Evolutionary conservation across 2,797 vertebrate species (phyloP).

Genomic region (Argya squamiceps): DNA sequence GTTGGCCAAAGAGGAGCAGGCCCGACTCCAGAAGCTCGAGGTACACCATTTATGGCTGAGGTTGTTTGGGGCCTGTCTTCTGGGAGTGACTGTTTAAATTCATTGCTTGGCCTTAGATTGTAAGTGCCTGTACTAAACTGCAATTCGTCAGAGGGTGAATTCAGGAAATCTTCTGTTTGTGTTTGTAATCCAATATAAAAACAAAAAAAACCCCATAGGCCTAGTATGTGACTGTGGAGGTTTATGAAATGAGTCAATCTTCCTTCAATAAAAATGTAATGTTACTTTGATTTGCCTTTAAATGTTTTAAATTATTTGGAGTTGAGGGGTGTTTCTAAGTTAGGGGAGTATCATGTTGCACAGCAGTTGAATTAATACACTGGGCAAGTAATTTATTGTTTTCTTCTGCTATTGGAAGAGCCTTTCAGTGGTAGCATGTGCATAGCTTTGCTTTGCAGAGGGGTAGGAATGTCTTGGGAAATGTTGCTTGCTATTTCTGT

Average conservation of each 20-base stretch:
- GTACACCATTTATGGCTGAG: constrained; percentile 61
- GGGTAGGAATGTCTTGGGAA: background rate
- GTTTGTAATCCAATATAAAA: background rate
- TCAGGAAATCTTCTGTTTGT: background rate
- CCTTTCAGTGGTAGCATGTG: background rate
- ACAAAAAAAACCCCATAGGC: background rate
- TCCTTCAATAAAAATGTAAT: background rate
- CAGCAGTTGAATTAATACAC: background rate
- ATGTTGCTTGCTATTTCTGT: background rate
- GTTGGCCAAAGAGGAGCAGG: constrained; percentile 85
- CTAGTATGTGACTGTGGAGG: background rate
- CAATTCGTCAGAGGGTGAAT: background rate
- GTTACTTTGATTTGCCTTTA: background rate
- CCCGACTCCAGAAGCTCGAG: constrained; percentile 87
- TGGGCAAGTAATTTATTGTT: background rate
- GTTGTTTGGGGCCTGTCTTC: background rate
- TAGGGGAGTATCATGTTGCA: background rate
- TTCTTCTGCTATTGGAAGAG: background rate
- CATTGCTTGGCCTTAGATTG: background rate
- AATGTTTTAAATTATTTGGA: background rate
- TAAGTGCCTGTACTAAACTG: background rate
- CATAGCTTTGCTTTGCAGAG: background rate
- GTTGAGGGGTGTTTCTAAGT: background rate
- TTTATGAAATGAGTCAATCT: background rate
- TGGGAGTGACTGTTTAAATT: background rate